Percentiles rank a stretch among this genome's conserved stretches.
Conservation (phyloP, 2,797 vertebrate genomes). For the Calcarius lapponicus region DNA sequence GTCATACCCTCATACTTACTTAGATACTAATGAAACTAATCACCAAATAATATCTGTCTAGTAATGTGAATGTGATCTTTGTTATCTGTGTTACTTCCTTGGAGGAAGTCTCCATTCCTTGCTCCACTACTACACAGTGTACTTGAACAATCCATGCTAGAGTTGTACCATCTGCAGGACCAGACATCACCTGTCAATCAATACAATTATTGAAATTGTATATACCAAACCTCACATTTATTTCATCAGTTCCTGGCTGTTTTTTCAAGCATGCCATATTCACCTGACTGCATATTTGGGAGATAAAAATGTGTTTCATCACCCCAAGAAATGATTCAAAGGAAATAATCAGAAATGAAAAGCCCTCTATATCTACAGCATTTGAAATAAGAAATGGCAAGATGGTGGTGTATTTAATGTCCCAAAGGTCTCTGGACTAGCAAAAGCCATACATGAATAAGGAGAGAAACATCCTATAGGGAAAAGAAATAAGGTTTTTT, state of each 20-base stretch:
- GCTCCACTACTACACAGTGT: background rate
- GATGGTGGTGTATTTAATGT: background rate
- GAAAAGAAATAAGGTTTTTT: slow-evolving; percentile 26
- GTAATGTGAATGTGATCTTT: background rate
- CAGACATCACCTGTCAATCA: background rate
- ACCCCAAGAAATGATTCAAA: background rate
- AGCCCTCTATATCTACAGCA: background rate
- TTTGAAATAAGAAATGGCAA: slow-evolving; percentile 27
- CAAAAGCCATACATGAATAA: background rate
- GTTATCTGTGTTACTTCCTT: background rate
- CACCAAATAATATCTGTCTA: background rate
- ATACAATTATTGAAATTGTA: background rate
- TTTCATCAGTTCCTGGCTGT: background rate
- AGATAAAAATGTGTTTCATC: background rate
- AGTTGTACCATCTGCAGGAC: background rate
- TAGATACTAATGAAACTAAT: background rate
- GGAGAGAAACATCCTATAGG: background rate
- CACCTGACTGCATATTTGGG: background rate
- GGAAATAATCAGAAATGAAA: background rate
- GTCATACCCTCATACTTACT: background rate
- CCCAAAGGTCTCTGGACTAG: background rate
- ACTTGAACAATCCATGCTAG: background rate
- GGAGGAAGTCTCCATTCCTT: background rate
- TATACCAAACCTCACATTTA: background rate
- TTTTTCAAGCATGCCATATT: background rate